phyloP scores from a whole-genome alignment of 1,140 invertebrate species.

The Drosophila pandora region DNA sequence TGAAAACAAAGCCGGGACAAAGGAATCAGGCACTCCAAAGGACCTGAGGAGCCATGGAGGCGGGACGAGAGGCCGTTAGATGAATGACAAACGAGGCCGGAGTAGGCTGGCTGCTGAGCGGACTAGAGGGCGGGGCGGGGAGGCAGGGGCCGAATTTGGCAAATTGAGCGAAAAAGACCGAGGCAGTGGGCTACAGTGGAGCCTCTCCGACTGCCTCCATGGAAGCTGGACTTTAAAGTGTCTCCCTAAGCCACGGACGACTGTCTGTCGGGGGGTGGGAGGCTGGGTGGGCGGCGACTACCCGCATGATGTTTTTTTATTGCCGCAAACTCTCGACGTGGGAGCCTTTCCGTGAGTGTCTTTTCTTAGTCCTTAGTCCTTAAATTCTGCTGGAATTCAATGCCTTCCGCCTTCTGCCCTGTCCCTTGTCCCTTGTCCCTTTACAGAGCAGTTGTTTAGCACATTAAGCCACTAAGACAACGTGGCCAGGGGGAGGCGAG shows the following conservation, averaged over 20 bases:
- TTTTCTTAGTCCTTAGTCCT: constrained; percentile 59
- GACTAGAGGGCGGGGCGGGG: constrained; percentile 49
- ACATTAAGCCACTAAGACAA: constrained; percentile 76
- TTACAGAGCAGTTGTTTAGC: constrained; percentile 66
- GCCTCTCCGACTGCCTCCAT: neutral
- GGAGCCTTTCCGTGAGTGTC: constrained; percentile 11
- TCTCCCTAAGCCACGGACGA: neutral
- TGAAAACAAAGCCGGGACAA: constrained; percentile 38
- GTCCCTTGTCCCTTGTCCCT: constrained; percentile 5
- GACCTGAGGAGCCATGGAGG: neutral
- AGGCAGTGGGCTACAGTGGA: constrained; percentile 10
- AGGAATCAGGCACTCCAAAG: constrained; percentile 7
- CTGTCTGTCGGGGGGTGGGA: neutral
- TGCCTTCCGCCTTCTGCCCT: constrained; percentile 15
- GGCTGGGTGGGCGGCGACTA: constrained; percentile 8
- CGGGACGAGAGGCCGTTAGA: constrained; percentile 21
- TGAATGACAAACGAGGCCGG: constrained; percentile 53
- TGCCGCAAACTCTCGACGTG: constrained; percentile 26
- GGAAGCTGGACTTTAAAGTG: neutral
- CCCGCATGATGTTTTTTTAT: constrained; percentile 53
- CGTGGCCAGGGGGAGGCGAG: constrained; percentile 15
- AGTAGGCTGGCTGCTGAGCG: constrained; percentile 3
- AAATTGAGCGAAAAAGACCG: constrained; percentile 46
- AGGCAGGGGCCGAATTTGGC: constrained; percentile 46
- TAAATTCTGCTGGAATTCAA: constrained; percentile 56